Conservation (phyloP, 1,140 invertebrate genomes). For the Diploscapter pachys region DNA sequence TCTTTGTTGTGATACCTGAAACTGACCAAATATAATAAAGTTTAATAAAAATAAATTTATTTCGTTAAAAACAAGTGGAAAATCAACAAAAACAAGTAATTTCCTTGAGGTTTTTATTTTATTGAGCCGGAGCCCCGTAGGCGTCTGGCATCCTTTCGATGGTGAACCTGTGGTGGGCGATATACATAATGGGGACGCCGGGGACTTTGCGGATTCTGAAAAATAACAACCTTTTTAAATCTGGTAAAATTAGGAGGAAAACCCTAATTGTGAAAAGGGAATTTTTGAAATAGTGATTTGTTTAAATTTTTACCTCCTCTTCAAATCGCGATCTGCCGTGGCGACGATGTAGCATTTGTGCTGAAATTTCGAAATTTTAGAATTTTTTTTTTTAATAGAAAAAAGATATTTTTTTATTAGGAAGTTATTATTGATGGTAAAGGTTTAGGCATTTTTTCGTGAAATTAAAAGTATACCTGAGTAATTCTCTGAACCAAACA, state of each 20-base stretch:
- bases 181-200: slow-evolving; percentile 97
- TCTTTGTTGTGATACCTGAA: no score
- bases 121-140: slow-evolving; percentile 77
- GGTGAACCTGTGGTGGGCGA: slow-evolving; percentile 84
- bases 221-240: no score
- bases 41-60: no score
- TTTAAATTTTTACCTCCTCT: slow-evolving; percentile 62
- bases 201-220: slow-evolving; percentile 90
- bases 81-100: no score
- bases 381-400: not conserved
- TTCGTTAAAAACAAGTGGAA: no score
- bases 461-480: slow-evolving; percentile 64
- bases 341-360: slow-evolving; percentile 99
- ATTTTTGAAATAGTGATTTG: no score
- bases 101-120: slow-evolving; percentile 8
- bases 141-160: slow-evolving; percentile 98
- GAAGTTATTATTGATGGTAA: no score
- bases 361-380: slow-evolving; percentile 63
- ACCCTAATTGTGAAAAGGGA: no score
- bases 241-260: no score
- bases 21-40: no score
- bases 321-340: slow-evolving; percentile 96
- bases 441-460: not conserved
- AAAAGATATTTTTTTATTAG: not conserved
- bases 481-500: slow-evolving; percentile 92